Base-by-base conservation (phyloP, 2,797 vertebrate species). In the Antrozous pallidus region DNA sequence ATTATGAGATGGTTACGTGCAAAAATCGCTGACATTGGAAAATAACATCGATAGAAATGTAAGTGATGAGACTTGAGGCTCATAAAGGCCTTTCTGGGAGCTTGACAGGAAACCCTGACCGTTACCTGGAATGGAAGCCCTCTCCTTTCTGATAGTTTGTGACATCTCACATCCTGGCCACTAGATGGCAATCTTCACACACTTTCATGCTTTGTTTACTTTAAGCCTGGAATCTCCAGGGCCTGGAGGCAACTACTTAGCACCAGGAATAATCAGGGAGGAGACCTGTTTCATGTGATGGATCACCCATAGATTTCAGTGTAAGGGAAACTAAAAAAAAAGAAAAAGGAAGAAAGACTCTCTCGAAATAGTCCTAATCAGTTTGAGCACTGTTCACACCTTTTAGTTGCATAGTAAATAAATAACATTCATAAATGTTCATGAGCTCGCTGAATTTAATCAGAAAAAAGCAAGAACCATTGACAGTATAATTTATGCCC, bases 121-220 rank as follows among this genome's bases (percentile, higher is more conserved):
- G n/a, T 49, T 33, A 36, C 33, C 51, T 31, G 28, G 28, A 61
- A 61, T 17, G 17, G 74, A 91, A 73, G n/a, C 9, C 79, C 22
- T 70, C 40, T 6, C 14, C 69, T 94, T 83, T 79, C 33, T 70
- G 56, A 3, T 63, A 67, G 38, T 93, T 80, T 84, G 88, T 26
- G 54, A 42, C 40, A 47, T 40, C 17, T 80, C 42, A 42, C 42
- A 40, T 17, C 9, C 31, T 0, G 33, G 69, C 93, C 97, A 92
- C 94, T 95, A 97, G 97, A 95, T 96, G 97, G 94, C 95, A 94
- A 31, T 91, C 69, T 78, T 94, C 40, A 45, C 75, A 77, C 79
- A 85, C 28, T 54, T 28, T 51, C 56, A 4, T 2, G 38, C 11
- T 78, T 40, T 16, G 24, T 70, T 88, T 67, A 65, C 16, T 49